Base-by-base conservation (phyloP, 2,113 vertebrate genomes). In the Genyomyrus donnyi region DNA sequence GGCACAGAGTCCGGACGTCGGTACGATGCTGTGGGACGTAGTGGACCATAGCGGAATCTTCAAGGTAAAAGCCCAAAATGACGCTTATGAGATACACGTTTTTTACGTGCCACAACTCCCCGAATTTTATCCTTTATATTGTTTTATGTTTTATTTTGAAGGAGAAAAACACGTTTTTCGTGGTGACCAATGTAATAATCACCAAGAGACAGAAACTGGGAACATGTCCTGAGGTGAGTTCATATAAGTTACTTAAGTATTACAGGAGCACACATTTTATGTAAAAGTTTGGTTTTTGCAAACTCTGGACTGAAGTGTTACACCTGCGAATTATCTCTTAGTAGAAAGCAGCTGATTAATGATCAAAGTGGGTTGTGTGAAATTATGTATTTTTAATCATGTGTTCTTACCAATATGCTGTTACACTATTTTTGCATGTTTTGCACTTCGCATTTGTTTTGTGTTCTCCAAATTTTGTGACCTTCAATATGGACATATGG, bases 151-250 rank as follows among this genome's bases (percentile, higher is more conserved):
- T 50, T 88, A 50, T 49, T 39, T 42, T 91, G 24, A 85, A 97
- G 97, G 93, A 91, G 0, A 94, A 93, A 84, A 95, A 95, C 91
- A 96, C 96, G 1, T 97, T 97, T 92, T 97, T 97, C 3, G 94
- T 97, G 90, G 88, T 96, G 84, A 97, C 96, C 45, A 97, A 96
- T 42, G 49, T 94, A 19, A 94, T 97, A 11, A 90, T 93, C 85
- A 97, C 96, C 0, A 93, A 95, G 90, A 95, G 94, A 50, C 97
- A 97, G 93, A 88, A 80, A 90, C 94, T 96, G 92, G 91, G 92
- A 24, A 92, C n/a, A 2, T 97, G 97, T 7, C 89, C 95, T 1
- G 96, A 96, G 96, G 96, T 97, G 93, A 93, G 49, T n/a, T 8
- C 35, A 10, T 74, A 66, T 74, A 19, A 87, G 3, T 49, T 10